phyloP scores from a whole-genome alignment of 2,888 invertebrate genomes.

The Ophion slaviceki region DNA sequence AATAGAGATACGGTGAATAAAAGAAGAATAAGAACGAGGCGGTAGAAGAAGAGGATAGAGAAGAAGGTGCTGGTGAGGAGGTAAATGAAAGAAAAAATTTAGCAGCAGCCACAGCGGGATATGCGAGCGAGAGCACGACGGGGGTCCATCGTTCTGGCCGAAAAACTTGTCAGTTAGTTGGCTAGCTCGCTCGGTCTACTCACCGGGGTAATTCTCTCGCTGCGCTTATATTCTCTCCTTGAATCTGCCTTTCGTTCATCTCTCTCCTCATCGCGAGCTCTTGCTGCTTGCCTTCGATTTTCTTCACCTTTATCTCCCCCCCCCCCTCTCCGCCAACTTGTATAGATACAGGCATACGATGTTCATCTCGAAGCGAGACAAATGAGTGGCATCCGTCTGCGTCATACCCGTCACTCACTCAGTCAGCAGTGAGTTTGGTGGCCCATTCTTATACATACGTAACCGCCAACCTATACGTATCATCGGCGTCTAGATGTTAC shows the following conservation, averaged over 20 bases:
- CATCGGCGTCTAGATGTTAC: slow-evolving; percentile 29
- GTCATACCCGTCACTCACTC: slow-evolving; percentile 82
- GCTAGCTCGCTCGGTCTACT: slow-evolving; percentile 53
- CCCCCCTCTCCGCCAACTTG: slow-evolving; percentile 35
- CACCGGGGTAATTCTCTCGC: slow-evolving; percentile 49
- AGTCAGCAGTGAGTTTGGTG: slow-evolving; percentile 63
- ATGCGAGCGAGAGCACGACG: slow-evolving; percentile 73
- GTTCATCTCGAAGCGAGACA: slow-evolving; percentile 82
- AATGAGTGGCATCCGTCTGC: slow-evolving; percentile 83
- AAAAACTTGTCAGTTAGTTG: slow-evolving; percentile 75
- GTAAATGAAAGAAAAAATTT: slow-evolving; percentile 79
- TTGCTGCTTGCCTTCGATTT: slow-evolving; percentile 58
- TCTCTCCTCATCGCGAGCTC: slow-evolving; percentile 63
- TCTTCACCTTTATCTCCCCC: slow-evolving; percentile 62
- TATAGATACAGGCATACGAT: slow-evolving; percentile 68
- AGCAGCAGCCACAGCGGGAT: slow-evolving; percentile 77
- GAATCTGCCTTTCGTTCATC: slow-evolving; percentile 47
- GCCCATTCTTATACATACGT: slow-evolving; percentile 1
- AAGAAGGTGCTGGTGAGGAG: slow-evolving; percentile 65
- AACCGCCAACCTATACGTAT: slow-evolving; percentile 12
- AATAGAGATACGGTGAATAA: slow-evolving; percentile 42
- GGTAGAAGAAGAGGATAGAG: slow-evolving; percentile 64
- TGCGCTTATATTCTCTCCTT: slow-evolving; percentile 45
- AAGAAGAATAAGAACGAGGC: slow-evolving; percentile 55
- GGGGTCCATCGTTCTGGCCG: slow-evolving; percentile 77